Conservation (phyloP, 2,888 invertebrate genomes). For the Hyles lineata region DNA sequence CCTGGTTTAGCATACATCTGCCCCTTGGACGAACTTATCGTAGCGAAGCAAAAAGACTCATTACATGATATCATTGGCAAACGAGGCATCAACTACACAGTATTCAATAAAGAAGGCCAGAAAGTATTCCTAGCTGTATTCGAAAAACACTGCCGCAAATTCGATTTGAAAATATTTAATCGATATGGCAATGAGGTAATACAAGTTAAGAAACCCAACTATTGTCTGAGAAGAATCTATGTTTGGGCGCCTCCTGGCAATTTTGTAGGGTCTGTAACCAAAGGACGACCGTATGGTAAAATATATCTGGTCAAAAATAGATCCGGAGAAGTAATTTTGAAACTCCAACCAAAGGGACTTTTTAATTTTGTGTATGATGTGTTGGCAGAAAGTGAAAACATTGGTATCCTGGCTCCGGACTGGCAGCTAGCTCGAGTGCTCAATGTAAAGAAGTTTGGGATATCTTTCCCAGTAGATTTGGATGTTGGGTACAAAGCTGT, state of each 20-base stretch:
- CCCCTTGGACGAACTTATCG: constrained; percentile 56
- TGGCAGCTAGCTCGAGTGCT: constrained; percentile 36
- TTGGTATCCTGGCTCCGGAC: constrained; percentile 54
- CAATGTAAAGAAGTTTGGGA: constrained; percentile 47
- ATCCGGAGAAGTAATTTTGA: constrained; percentile 43
- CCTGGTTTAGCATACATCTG: constrained; percentile 64
- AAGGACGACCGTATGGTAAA: constrained; percentile 37
- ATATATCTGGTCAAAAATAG: constrained; percentile 54
- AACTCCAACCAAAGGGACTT: constrained; percentile 46
- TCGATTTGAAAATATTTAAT: constrained; percentile 62
- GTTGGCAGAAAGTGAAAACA: constrained; percentile 38
- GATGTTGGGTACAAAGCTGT: constrained; percentile 56
- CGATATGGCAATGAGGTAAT: constrained; percentile 69
- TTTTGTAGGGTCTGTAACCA: constrained; percentile 58
- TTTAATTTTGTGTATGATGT: constrained; percentile 48
- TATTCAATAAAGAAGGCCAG: constrained; percentile 61
- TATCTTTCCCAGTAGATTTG: constrained; percentile 57
- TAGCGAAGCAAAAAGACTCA: constrained; percentile 54
- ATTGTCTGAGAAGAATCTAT: constrained; percentile 48
- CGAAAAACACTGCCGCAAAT: constrained; percentile 44
- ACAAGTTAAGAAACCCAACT: constrained; percentile 49
- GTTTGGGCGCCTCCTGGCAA: constrained; percentile 66
- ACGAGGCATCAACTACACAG: constrained; percentile 55
- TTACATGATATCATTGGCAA: constrained; percentile 58
- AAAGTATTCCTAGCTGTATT: constrained; percentile 66